A percentile compares a stretch with the other conserved stretches of the same genome.
phyloP scores from a whole-genome alignment of 2,113 vertebrate species.

The Chroicocephalus ridibundus region DNA sequence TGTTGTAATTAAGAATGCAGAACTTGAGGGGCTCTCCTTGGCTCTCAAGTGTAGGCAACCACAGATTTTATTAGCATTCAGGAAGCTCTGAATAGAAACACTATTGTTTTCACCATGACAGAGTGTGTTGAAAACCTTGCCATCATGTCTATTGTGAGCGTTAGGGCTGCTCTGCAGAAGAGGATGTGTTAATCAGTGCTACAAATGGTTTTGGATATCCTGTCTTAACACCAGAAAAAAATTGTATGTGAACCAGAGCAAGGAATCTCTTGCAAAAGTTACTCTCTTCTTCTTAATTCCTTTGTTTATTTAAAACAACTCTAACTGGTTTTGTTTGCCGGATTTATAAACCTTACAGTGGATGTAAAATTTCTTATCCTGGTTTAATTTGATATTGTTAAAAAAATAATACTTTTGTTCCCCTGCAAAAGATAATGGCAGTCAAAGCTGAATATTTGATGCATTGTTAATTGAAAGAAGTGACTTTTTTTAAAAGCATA shows the following conservation, averaged over 20 bases:
- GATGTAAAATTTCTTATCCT: background rate
- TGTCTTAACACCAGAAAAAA: background rate
- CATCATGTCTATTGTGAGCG: background rate
- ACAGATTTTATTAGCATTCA: background rate
- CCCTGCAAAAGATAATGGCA: background rate
- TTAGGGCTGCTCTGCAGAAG: background rate
- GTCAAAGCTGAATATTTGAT: background rate
- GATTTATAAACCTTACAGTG: background rate
- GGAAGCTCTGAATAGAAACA: background rate
- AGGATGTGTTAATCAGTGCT: background rate
- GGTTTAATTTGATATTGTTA: background rate
- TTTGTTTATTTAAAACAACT: background rate
- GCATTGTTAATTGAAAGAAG: background rate
- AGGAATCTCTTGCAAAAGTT: background rate
- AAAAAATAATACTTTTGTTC: background rate
- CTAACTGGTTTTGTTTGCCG: background rate
- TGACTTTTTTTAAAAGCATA: background rate
- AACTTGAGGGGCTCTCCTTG: background rate
- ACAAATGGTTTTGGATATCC: background rate
- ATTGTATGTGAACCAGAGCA: background rate
- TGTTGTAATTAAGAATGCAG: background rate
- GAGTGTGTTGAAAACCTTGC: background rate
- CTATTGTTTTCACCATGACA: background rate
- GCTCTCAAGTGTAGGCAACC: background rate
- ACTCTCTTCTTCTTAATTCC: background rate